phyloP scores from a whole-genome alignment of 2,888 invertebrate genomes.

The Anoplius nigerrimus region DNA sequence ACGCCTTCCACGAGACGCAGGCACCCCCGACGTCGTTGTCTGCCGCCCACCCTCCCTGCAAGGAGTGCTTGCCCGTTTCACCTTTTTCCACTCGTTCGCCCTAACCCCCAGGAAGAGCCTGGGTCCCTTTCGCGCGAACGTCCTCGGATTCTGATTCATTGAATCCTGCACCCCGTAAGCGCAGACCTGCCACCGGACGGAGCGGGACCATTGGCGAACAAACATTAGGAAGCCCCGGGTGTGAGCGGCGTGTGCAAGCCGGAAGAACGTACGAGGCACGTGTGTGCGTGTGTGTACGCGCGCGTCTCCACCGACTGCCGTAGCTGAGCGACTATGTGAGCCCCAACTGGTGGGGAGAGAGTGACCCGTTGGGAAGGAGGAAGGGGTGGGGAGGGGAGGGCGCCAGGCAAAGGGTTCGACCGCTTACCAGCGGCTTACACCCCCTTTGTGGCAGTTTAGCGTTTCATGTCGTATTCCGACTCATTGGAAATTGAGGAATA shows the following conservation, averaged over 20 bases:
- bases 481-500: conserved; percentile 75
- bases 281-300: not conserved
- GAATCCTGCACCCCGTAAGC: conserved; percentile 37
- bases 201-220: conserved; percentile 34
- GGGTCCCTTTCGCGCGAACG: conserved; percentile 34
- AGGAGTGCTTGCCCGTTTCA: too few relatives aligned
- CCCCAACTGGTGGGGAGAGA: conserved; percentile 16
- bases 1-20: too few relatives aligned
- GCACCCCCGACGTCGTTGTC: not conserved
- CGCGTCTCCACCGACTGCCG: too few relatives aligned
- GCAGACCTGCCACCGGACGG: conserved; percentile 22
- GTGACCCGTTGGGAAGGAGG: conserved; percentile 28
- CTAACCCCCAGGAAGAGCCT: not conserved
- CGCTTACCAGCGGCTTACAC: conserved; percentile 48
- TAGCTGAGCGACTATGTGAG: too few relatives aligned
- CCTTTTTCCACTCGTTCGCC: too few relatives aligned
- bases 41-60: too few relatives aligned
- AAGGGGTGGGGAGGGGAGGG: conserved; percentile 38
- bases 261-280: conserved; percentile 17
- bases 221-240: conserved; percentile 38
- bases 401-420: conserved; percentile 53
- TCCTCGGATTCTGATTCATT: conserved; percentile 42
- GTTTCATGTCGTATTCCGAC: conserved; percentile 74
- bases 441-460: conserved; percentile 73
- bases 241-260: conserved; percentile 21